Conservation (phyloP, 92 coral and sea anemone species). For the Siderastrea siderea region DNA sequence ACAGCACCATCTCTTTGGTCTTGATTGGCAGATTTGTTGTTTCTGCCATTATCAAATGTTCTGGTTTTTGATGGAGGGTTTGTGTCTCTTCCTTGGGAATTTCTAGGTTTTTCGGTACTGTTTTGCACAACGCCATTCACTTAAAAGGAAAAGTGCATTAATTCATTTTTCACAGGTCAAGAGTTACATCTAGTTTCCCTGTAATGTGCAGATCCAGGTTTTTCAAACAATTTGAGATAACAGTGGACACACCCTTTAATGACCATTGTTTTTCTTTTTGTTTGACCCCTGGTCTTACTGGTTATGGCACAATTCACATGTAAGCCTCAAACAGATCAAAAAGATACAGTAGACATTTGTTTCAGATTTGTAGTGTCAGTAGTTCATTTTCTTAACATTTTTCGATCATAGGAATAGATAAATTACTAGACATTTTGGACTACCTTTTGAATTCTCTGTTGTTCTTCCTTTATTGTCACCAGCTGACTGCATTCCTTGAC, state of each 20-base stretch:
- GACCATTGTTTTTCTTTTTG: too few relatives aligned
- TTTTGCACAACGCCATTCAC: constrained; percentile 48
- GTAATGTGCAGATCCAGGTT: too few relatives aligned
- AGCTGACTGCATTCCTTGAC: constrained; percentile 63
- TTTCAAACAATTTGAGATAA: too few relatives aligned
- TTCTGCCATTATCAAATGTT: constrained; percentile 30
- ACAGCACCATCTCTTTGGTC: constrained; percentile 35
- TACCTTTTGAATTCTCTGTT: constrained; percentile 44
- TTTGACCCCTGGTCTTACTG: too few relatives aligned
- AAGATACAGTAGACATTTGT: too few relatives aligned
- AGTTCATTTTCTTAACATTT: too few relatives aligned
- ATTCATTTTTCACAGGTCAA: neutral
- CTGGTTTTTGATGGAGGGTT: constrained; percentile 45
- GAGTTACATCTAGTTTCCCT: neutral
- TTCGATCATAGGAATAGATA: too few relatives aligned
- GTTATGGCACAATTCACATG: too few relatives aligned
- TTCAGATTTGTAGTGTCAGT: too few relatives aligned
- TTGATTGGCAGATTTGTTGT: constrained; percentile 36
- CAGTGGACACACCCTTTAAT: too few relatives aligned
- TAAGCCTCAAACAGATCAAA: too few relatives aligned
- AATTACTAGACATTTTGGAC: neutral
- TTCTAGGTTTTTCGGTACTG: constrained; percentile 17
- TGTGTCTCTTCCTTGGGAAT: constrained; percentile 14
- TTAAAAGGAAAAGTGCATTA: neutral
- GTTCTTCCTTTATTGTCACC: constrained; percentile 42